Conservation (phyloP, 1,140 invertebrate genomes). For the Grapholita molesta region DNA sequence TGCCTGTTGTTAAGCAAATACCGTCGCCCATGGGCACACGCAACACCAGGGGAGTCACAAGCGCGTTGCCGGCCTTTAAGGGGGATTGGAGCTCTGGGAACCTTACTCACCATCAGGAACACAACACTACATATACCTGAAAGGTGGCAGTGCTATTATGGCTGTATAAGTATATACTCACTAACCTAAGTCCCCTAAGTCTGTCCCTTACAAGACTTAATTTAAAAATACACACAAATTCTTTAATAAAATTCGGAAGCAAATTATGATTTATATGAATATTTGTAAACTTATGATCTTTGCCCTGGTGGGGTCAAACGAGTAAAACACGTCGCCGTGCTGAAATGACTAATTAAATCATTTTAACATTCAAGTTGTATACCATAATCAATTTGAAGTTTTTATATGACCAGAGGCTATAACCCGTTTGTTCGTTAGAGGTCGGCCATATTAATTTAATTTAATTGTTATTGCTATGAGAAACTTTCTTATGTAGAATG, state of each 20-base stretch:
- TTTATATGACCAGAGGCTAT: neutral
- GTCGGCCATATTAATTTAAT: neutral
- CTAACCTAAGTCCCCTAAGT: too few species aligned
- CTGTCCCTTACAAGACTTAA: too few species aligned
- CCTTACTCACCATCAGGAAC: too few species aligned
- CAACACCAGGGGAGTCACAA: too few species aligned
- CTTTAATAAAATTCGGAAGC: neutral
- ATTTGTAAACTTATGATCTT: neutral
- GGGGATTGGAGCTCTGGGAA: too few species aligned
- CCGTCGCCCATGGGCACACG: too few species aligned
- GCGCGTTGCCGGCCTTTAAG: too few species aligned
- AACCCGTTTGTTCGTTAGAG: slow-evolving; percentile 8
- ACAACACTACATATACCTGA: too few species aligned
- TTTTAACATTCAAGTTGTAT: neutral
- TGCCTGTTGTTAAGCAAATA: too few species aligned
- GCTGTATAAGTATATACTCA: too few species aligned
- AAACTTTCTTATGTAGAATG: slow-evolving; percentile 6
- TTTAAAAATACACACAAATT: neutral
- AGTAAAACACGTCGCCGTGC: neutral
- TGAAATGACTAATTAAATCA: neutral
- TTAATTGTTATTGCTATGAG: neutral
- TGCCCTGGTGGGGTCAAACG: neutral
- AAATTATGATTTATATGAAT: neutral
- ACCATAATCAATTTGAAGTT: neutral
- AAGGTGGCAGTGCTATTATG: too few species aligned